These are phyloP conservation scores for Ceratothoa steindachneri DNA, from an alignment of 2,888 invertebrate genomes.

Conservation along the genomic window DNA sequence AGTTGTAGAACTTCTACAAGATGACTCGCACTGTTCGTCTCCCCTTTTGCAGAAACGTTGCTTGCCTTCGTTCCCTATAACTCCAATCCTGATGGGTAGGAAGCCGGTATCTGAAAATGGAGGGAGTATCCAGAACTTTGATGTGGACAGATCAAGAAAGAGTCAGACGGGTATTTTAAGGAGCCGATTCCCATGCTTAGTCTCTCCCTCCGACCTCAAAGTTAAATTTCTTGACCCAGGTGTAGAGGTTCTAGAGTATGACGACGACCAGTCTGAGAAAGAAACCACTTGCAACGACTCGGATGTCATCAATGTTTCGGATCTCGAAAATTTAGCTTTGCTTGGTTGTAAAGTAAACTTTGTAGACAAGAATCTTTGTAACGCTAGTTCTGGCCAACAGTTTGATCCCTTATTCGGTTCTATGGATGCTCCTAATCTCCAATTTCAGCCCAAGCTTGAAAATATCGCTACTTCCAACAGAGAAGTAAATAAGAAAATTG, in stretches of 20 bases:
- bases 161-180: not conserved
- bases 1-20: slow-evolving; percentile 28
- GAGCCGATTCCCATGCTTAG: not conserved
- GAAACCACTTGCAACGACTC: slow-evolving; percentile 3
- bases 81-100: not conserved
- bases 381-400: not conserved
- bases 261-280: not conserved
- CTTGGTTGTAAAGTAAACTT: not conserved
- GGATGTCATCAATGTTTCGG: slow-evolving; percentile 9
- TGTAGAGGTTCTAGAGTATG: slow-evolving; percentile 18
- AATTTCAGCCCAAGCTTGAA: too few species aligned
- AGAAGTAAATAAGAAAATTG: not conserved
- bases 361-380: not conserved
- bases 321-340: slow-evolving; percentile 11
- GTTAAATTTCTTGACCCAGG: slow-evolving; percentile 22
- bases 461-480: too few species aligned
- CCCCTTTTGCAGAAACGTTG: not conserved
- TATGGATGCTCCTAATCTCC: not conserved
- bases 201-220: not conserved
- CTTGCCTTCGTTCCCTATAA: not conserved
- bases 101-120: not conserved
- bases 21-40: slow-evolving; percentile 8
- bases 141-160: not conserved
- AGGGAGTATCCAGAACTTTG: not conserved
- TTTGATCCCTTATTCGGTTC: not conserved